phyloP scores from a whole-genome alignment of 2,888 invertebrate species.

The Buathra laborator region DNA sequence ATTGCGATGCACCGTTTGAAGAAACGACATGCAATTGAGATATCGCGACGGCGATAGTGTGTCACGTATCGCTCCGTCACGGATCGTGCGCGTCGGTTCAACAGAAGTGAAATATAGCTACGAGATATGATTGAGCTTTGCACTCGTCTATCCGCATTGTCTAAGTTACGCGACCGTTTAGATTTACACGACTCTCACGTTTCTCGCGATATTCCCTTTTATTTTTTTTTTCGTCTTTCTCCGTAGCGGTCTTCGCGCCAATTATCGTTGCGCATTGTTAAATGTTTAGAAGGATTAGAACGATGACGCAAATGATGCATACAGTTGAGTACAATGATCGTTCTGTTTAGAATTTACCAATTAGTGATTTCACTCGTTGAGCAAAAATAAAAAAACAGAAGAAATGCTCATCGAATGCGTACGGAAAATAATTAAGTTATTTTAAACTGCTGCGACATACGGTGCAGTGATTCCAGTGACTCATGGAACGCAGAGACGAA shows the following conservation, averaged over 20 bases:
- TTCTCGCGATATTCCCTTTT: slow-evolving; percentile 38
- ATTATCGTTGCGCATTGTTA: slow-evolving; percentile 59
- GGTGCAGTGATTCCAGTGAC: not conserved
- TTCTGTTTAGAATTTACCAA: slow-evolving; percentile 40
- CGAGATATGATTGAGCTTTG: slow-evolving; percentile 62
- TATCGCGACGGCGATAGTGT: slow-evolving; percentile 33
- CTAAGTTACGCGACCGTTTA: slow-evolving; percentile 56
- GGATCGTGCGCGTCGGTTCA: slow-evolving; percentile 51
- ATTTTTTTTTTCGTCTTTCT: not conserved
- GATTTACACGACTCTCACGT: slow-evolving; percentile 61
- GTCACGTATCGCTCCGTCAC: slow-evolving; percentile 38
- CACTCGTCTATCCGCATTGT: slow-evolving; percentile 59
- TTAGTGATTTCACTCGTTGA: not conserved
- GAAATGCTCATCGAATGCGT: not conserved
- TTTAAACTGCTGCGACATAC: not conserved
- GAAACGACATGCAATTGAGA: slow-evolving; percentile 43
- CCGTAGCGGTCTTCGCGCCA: slow-evolving; percentile 24
- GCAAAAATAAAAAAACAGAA: not conserved
- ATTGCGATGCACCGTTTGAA: not conserved
- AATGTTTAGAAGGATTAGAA: slow-evolving; percentile 35
- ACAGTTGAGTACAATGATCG: slow-evolving; percentile 22
- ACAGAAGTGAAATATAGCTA: slow-evolving; percentile 58
- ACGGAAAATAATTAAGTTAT: not conserved
- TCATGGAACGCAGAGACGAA: not conserved
- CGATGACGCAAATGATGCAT: slow-evolving; percentile 15